Percentiles rank a stretch among this genome's conserved stretches.
These are phyloP conservation scores for Fragum sueziense DNA, from an alignment of 2,888 invertebrate species.

Conservation along the genomic window DNA sequence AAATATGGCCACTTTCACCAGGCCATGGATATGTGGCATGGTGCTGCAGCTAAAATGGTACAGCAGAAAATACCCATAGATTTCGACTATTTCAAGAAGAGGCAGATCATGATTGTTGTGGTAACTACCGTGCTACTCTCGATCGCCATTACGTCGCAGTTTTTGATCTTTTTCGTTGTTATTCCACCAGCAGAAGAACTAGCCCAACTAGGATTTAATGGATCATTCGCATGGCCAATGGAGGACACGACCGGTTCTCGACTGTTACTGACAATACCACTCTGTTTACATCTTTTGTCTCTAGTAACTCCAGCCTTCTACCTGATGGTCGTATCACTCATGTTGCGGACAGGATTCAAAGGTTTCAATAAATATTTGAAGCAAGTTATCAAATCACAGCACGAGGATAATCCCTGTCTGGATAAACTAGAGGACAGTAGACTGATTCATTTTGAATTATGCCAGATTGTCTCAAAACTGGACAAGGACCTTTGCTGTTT, in stretches of 20 bases:
- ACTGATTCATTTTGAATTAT: not conserved
- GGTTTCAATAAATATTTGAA: not conserved
- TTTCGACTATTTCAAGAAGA: not conserved
- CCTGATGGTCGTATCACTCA: constrained; percentile 1
- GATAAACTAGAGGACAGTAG: not conserved
- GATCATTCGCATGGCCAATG: not conserved
- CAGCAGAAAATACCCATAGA: not conserved
- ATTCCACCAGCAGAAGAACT: not conserved
- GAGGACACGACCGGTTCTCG: not conserved
- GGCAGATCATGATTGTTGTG: not conserved
- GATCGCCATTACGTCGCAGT: not conserved
- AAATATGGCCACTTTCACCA: not conserved
- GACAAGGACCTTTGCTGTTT: not conserved
- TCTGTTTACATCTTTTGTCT: not conserved
- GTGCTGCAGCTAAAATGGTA: not conserved
- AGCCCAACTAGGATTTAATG: not conserved
- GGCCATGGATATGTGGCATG: not conserved
- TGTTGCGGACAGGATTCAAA: not conserved
- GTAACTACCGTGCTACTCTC: not conserved
- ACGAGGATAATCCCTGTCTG: not conserved
- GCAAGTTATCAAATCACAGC: not conserved
- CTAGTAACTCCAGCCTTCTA: constrained; percentile 7
- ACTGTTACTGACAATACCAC: not conserved
- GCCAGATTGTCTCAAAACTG: not conserved
- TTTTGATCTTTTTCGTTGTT: not conserved